Evolutionary conservation across 2,888 invertebrate species (phyloP).

Genomic region (Zaprionus lineosus): DNA sequence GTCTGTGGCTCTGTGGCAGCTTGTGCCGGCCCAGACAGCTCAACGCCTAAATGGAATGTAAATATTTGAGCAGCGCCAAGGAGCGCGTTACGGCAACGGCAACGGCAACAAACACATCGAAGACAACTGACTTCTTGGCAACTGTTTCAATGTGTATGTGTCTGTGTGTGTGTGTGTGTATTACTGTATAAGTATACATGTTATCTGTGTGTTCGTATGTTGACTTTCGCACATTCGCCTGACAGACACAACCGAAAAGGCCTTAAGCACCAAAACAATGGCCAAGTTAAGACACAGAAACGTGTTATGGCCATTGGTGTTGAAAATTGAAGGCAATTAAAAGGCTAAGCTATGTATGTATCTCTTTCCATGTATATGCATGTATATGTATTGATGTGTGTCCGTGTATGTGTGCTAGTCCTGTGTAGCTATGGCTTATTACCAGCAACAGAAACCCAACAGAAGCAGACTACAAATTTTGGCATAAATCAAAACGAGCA

Average conservation of each 20-base stretch:
- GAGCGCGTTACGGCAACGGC: slow-evolving; percentile 46
- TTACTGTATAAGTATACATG: neutral
- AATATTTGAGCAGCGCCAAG: slow-evolving; percentile 71
- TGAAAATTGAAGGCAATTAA: slow-evolving; percentile 77
- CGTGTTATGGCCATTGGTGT: slow-evolving; percentile 53
- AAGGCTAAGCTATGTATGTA: slow-evolving; percentile 38
- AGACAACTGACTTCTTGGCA: slow-evolving; percentile 48
- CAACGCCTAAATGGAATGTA: slow-evolving; percentile 75
- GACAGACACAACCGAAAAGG: slow-evolving; percentile 46
- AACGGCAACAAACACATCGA: slow-evolving; percentile 25
- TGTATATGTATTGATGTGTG: slow-evolving; percentile 13
- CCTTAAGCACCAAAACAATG: slow-evolving; percentile 72
- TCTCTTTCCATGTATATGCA: slow-evolving; percentile 4
- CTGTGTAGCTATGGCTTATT: slow-evolving; percentile 29
- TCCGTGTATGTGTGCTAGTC: neutral
- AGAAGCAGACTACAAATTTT: slow-evolving; percentile 24
- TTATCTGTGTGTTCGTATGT: slow-evolving; percentile 56
- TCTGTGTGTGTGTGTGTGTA: slow-evolving; percentile 5
- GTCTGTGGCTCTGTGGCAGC: slow-evolving; percentile 12
- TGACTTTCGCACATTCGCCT: slow-evolving; percentile 61
- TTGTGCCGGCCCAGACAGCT: slow-evolving; percentile 41
- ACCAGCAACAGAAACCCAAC: slow-evolving; percentile 10
- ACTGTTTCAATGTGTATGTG: slow-evolving; percentile 27
- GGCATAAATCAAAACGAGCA: slow-evolving; percentile 59
- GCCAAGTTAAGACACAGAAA: slow-evolving; percentile 43